A percentile compares a stretch with the other conserved stretches of the same genome.
Evolutionary conservation across 2,888 invertebrate species (phyloP).

Genomic region (Belgica antarctica): DNA sequence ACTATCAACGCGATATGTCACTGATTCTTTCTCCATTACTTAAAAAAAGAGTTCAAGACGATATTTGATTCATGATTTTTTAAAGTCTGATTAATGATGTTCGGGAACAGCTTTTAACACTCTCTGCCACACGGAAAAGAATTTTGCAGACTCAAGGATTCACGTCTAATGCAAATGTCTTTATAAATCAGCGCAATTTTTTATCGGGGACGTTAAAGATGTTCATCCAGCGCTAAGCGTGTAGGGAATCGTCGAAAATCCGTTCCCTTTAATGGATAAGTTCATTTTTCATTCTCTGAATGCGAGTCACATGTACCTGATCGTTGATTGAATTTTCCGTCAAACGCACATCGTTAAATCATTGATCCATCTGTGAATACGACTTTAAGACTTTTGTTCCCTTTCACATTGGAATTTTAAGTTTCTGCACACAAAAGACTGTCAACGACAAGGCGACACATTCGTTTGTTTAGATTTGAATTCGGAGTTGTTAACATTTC

Average conservation of each 20-base stretch:
- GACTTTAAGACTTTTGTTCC: conserved; percentile 31
- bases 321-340: conserved; percentile 30
- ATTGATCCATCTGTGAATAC: conserved; percentile 31
- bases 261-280: neutral
- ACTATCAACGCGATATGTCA: conserved; percentile 24
- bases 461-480: conserved; percentile 2
- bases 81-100: conserved; percentile 43
- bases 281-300: conserved; percentile 30
- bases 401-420: conserved; percentile 2
- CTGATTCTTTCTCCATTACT: neutral
- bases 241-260: neutral
- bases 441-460: conserved; percentile 1
- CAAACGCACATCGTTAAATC: neutral
- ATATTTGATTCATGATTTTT: conserved; percentile 8
- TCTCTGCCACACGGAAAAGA: neutral
- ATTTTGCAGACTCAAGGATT: conserved; percentile 10
- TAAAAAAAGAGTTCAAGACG: conserved; percentile 11
- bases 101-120: neutral
- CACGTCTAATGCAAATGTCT: neutral
- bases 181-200: conserved; percentile 13
- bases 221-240: too few species aligned
- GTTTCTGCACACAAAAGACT: neutral
- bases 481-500: too few species aligned
- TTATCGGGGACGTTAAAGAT: neutral
- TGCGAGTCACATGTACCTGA: conserved; percentile 28